phyloP scores from a whole-genome alignment of 2,888 invertebrate species.

The Idaea biselata region DNA sequence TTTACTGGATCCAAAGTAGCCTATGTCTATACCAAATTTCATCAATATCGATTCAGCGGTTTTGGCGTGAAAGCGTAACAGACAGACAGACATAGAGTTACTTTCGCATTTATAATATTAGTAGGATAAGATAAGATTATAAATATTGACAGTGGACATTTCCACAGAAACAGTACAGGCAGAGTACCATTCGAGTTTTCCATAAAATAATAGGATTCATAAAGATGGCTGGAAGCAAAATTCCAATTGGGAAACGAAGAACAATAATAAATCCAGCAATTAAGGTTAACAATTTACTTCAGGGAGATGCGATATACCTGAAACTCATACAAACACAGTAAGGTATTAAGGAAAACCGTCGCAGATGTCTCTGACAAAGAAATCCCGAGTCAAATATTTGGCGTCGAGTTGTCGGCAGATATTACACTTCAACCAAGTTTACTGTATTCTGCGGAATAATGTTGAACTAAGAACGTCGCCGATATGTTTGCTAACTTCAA shows the following conservation, averaged over 20 bases:
- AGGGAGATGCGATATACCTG: not conserved
- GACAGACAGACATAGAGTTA: no score
- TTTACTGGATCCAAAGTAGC: no score
- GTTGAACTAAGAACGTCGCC: not conserved
- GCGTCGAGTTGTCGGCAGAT: constrained; percentile 42
- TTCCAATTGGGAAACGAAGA: not conserved
- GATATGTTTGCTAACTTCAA: not conserved
- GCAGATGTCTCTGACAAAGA: constrained; percentile 38
- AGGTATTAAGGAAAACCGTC: constrained; percentile 33
- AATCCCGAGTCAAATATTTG: constrained; percentile 60
- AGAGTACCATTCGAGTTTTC: not conserved
- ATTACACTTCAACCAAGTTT: constrained; percentile 21
- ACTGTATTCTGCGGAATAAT: constrained; percentile 3
- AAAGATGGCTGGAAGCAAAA: not conserved
- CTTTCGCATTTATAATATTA: no score
- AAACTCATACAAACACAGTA: not conserved
- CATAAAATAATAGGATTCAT: not conserved
- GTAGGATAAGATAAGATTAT: no score
- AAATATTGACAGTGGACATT: no score
- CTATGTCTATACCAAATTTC: no score
- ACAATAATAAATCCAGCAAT: not conserved
- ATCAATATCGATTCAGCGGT: no score
- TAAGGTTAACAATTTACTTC: not conserved
- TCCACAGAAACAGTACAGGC: no score
- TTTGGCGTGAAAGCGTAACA: no score